Conservation (phyloP, 2,888 invertebrate species). For the Choristoneura rosaceana region DNA sequence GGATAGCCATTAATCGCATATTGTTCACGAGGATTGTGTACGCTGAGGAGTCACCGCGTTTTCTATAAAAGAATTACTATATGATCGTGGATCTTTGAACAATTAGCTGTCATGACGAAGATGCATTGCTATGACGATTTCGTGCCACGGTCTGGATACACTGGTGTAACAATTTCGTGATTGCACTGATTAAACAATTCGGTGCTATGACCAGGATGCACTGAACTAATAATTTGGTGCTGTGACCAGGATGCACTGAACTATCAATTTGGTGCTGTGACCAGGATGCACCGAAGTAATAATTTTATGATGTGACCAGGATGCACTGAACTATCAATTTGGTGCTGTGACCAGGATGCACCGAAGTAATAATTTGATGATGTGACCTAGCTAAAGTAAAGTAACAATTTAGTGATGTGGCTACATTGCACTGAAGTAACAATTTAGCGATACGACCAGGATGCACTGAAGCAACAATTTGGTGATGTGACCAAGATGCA, state of each 20-base stretch:
- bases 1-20: conserved; percentile 96
- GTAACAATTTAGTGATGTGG: not conserved
- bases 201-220: not conserved
- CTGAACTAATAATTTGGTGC: not conserved
- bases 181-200: not conserved
- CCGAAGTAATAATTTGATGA: not conserved
- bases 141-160: not conserved
- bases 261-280: not conserved
- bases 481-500: not conserved
- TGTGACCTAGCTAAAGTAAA: not conserved
- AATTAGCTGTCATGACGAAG: not conserved
- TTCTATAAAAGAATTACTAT: conserved; percentile 68
- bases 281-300: not conserved
- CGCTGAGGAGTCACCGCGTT: conserved; percentile 88
- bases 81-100: not conserved
- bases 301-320: not conserved
- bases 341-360: not conserved
- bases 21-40: conserved; percentile 96
- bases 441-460: not conserved
- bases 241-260: not conserved
- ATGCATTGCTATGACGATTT: not conserved
- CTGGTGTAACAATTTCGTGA: not conserved
- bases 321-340: not conserved
- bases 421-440: not conserved
- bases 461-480: not conserved